phyloP scores from a whole-genome alignment of 1,140 invertebrate species.

The Drosophila asahinai region DNA sequence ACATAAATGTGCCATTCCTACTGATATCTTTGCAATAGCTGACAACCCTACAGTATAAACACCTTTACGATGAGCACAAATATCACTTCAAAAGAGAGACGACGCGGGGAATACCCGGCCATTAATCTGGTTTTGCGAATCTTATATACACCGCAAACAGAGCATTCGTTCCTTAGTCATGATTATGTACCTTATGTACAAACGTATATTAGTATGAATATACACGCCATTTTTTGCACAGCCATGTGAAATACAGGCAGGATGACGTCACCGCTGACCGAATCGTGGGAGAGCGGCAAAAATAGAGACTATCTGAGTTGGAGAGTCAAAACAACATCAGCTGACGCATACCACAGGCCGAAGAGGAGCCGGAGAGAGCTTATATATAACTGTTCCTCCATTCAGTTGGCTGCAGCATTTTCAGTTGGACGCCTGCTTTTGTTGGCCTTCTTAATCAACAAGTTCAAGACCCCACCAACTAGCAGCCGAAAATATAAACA shows the following conservation, averaged over 20 bases:
- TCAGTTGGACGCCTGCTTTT: constrained; percentile 31
- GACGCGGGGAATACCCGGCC: constrained; percentile 24
- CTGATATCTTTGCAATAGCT: neutral
- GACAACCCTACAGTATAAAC: constrained; percentile 1
- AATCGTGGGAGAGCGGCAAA: constrained; percentile 11
- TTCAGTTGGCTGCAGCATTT: constrained; percentile 50
- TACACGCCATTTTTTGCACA: constrained; percentile 22
- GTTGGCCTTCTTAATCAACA: constrained; percentile 50
- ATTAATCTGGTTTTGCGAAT: constrained; percentile 23
- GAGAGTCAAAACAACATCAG: constrained; percentile 34
- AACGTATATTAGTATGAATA: neutral
- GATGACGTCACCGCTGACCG: constrained; percentile 38
- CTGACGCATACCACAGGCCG: constrained; percentile 23
- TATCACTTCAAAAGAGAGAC: neutral
- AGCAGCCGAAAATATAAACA: constrained; percentile 18
- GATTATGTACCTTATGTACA: constrained; percentile 7
- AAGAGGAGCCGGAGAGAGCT: constrained; percentile 37
- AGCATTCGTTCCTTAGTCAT: constrained; percentile 26
- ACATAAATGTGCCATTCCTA: neutral
- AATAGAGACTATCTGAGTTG: neutral
- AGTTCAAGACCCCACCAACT: constrained; percentile 3
- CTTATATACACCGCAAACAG: neutral
- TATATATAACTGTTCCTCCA: constrained; percentile 32
- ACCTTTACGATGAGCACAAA: neutral
- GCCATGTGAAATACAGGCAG: constrained; percentile 32